phyloP scores from a whole-genome alignment of 2,888 invertebrate genomes.

The Xestia xanthographa region DNA sequence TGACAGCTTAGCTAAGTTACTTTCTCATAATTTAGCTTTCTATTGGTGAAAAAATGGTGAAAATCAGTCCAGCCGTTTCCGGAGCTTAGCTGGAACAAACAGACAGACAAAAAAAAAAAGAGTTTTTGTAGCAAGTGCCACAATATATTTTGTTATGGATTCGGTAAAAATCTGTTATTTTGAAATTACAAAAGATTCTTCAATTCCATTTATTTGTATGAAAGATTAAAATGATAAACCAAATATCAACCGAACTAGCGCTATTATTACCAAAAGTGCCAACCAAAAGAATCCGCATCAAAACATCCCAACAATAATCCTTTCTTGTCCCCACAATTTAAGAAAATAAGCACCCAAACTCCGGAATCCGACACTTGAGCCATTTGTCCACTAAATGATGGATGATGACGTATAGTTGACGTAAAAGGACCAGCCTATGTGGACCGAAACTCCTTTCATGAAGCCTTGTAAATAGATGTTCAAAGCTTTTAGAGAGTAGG shows the following conservation, averaged over 20 bases:
- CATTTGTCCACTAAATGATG: slow-evolving; percentile 63
- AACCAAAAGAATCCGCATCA: background rate
- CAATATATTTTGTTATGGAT: too few species aligned
- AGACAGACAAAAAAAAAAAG: too few species aligned
- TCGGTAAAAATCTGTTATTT: too few species aligned
- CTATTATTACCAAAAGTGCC: background rate
- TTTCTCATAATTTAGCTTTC: too few species aligned
- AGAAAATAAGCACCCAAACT: slow-evolving; percentile 44
- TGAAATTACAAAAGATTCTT: too few species aligned
- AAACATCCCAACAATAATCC: slow-evolving; percentile 39
- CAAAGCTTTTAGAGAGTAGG: slow-evolving; percentile 18
- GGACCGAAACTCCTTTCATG: slow-evolving; percentile 46
- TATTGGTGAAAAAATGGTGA: too few species aligned
- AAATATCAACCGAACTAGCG: background rate
- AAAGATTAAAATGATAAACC: too few species aligned
- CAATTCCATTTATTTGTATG: too few species aligned
- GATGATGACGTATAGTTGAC: slow-evolving; percentile 64
- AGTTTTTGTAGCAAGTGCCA: too few species aligned
- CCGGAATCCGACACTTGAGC: slow-evolving; percentile 54
- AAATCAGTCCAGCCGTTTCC: too few species aligned
- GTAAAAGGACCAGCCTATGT: slow-evolving; percentile 46
- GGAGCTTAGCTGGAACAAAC: too few species aligned
- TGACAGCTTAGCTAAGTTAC: too few species aligned
- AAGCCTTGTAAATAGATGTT: slow-evolving; percentile 28
- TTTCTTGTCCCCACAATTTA: slow-evolving; percentile 39